Percentiles rank a stretch among this genome's conserved stretches.
These are phyloP conservation scores for Zaprionus lineosus DNA, from an alignment of 2,888 invertebrate species.

Conservation along the genomic window DNA sequence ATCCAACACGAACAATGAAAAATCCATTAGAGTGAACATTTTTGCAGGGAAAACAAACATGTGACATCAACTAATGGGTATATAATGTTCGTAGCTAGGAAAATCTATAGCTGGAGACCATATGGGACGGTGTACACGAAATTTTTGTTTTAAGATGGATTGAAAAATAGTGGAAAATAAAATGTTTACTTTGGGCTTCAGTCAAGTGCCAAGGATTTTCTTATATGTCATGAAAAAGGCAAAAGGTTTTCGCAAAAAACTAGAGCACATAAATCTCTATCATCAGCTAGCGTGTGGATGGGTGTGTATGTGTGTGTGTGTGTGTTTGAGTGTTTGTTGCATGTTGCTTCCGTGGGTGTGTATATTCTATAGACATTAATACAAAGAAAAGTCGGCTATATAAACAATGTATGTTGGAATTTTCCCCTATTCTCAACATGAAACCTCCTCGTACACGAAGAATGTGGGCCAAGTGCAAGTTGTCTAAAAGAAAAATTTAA, in stretches of 20 bases:
- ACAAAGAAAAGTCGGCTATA: slow-evolving; percentile 18
- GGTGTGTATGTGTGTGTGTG: background rate
- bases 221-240: background rate
- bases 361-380: slow-evolving; percentile 36
- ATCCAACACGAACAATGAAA: slow-evolving; percentile 25
- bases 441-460: background rate
- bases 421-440: background rate
- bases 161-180: background rate
- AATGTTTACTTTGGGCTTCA: slow-evolving; percentile 1
- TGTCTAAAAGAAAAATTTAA: slow-evolving; percentile 8
- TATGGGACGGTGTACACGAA: background rate
- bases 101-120: background rate
- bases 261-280: slow-evolving; percentile 15
- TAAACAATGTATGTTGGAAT: slow-evolving; percentile 25
- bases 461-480: slow-evolving; percentile 12
- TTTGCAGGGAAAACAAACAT: slow-evolving; percentile 8
- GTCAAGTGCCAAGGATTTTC: slow-evolving; percentile 12
- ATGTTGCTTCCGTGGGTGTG: slow-evolving; percentile 23
- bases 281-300: too few relatives aligned
- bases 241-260: slow-evolving; percentile 1
- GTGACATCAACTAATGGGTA: slow-evolving; percentile 22
- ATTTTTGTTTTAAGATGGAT: background rate
- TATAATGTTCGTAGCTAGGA: too few relatives aligned
- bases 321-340: slow-evolving; percentile 2
- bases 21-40: slow-evolving; percentile 22